Conservation (phyloP, 2,113 vertebrate species). For the Nansenia antarctica region DNA sequence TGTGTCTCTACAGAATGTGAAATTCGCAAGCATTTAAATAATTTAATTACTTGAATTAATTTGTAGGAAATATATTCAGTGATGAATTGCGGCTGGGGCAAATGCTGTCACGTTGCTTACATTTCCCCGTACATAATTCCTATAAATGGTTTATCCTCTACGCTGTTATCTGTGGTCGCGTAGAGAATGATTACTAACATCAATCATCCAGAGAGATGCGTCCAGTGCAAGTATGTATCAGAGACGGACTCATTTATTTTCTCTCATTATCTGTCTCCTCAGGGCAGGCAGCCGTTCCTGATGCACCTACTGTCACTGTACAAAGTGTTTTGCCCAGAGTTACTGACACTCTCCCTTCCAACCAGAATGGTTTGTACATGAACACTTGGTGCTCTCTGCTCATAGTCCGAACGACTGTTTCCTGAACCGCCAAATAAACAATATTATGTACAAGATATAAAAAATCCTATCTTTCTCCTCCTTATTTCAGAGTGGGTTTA, state of each 20-base stretch:
- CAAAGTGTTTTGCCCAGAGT: constrained; percentile 84
- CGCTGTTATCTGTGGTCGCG: background rate
- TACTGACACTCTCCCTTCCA: constrained; percentile 83
- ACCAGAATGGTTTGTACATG: constrained; percentile 75
- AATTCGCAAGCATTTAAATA: constrained; percentile 12
- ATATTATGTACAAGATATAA: too few relatives aligned
- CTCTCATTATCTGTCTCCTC: constrained; percentile 21
- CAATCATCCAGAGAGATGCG: background rate
- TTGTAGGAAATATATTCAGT: background rate
- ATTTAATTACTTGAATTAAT: background rate
- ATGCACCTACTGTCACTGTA: constrained; percentile 87
- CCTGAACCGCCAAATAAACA: too few relatives aligned
- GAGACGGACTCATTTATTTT: background rate
- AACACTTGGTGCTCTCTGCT: background rate
- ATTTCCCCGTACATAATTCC: background rate
- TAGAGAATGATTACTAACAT: background rate
- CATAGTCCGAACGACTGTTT: background rate
- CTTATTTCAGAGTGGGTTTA: constrained; percentile 84
- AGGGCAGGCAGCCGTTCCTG: constrained; percentile 85
- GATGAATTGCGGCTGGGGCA: background rate
- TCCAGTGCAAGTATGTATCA: background rate
- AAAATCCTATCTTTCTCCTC: too few relatives aligned
- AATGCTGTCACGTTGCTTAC: background rate
- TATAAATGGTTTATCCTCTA: background rate
- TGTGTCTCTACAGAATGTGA: background rate